Evolutionary conservation across 2,888 invertebrate genomes (phyloP).

Genomic region (Metellina segmentata): DNA sequence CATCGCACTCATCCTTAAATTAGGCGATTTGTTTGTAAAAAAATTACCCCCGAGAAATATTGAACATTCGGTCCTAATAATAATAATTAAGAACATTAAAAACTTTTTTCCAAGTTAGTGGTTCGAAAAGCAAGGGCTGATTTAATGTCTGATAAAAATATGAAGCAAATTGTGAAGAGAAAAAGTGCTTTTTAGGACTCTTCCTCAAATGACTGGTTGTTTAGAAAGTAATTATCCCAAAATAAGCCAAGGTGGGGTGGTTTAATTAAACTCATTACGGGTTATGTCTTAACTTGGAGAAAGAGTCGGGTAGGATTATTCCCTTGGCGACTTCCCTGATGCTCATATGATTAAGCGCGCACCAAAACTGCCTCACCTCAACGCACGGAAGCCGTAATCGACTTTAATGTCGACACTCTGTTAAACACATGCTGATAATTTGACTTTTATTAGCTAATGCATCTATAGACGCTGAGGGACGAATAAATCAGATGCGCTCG

Average conservation of each 20-base stretch:
- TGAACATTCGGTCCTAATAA: constrained; percentile 65
- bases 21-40: constrained; percentile 57
- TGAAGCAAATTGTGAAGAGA: constrained; percentile 62
- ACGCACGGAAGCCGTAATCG: constrained; percentile 58
- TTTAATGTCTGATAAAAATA: constrained; percentile 69
- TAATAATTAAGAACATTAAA: constrained; percentile 76
- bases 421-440: constrained; percentile 74
- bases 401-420: constrained; percentile 75
- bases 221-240: constrained; percentile 75
- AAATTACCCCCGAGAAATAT: constrained; percentile 44
- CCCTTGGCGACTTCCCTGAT: constrained; percentile 57
- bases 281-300: constrained; percentile 70
- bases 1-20: constrained; percentile 43
- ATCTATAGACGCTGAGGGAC: constrained; percentile 50
- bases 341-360: constrained; percentile 71
- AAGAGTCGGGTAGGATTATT: constrained; percentile 67
- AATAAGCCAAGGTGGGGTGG: constrained; percentile 72
- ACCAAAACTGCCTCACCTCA: constrained; percentile 58
- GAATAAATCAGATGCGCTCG: constrained; percentile 45
- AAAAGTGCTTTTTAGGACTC: constrained; percentile 64
- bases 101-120: constrained; percentile 61
- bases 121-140: constrained; percentile 34
- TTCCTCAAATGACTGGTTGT: constrained; percentile 74
- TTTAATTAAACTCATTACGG: constrained; percentile 75
- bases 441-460: constrained; percentile 73